Evolutionary conservation across 2,888 invertebrate species (phyloP).

Genomic region (Phyllotreta striolata): DNA sequence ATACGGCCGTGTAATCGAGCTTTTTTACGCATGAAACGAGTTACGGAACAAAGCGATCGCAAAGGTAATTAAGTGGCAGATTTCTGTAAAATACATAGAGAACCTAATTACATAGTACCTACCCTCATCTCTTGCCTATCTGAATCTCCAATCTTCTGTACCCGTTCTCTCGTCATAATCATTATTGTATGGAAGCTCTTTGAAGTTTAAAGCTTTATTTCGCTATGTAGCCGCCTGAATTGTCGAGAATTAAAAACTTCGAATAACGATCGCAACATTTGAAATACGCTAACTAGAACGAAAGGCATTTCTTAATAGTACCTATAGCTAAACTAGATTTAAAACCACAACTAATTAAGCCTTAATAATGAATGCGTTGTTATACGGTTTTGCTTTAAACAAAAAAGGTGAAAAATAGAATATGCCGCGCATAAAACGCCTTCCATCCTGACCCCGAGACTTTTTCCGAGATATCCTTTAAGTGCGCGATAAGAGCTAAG

Average conservation of each 20-base stretch:
- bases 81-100: conserved; percentile 24
- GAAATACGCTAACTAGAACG: too few relatives aligned
- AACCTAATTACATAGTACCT: conserved; percentile 17
- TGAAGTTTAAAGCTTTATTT: conserved; percentile 23
- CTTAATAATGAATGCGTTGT: too few relatives aligned
- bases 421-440: too few relatives aligned
- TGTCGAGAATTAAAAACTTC: too few relatives aligned
- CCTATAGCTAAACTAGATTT: too few relatives aligned
- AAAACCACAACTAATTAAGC: too few relatives aligned
- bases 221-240: not conserved
- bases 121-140: conserved; percentile 16
- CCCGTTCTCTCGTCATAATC: conserved; percentile 24
- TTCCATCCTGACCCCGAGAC: too few relatives aligned
- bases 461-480: not conserved
- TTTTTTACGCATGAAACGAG: conserved; percentile 4
- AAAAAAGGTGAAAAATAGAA: too few relatives aligned
- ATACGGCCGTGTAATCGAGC: not conserved
- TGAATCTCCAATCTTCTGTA: conserved; percentile 12
- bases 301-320: too few relatives aligned
- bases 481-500: conserved; percentile 24
- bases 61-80: conserved; percentile 16
- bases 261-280: too few relatives aligned
- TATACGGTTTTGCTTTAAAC: too few relatives aligned
- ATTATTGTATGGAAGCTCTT: conserved; percentile 25
- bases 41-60: conserved; percentile 14